Conservation (phyloP, 2,113 vertebrate species). For the Sylvietta virens region DNA sequence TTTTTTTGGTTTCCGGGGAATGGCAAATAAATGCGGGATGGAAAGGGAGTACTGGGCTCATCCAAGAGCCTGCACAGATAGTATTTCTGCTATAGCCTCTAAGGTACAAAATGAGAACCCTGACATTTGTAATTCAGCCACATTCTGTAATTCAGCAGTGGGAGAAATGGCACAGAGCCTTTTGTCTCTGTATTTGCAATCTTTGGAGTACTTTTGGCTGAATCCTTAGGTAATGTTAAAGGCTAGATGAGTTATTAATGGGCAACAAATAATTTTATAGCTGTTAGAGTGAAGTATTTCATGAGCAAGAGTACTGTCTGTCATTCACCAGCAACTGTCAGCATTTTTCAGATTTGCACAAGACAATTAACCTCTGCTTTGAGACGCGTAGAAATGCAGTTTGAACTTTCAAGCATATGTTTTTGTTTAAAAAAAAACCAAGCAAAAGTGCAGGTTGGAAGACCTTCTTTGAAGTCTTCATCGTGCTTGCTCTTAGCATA, state of each 20-base stretch:
- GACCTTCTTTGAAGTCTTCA: not conserved
- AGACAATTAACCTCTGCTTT: not conserved
- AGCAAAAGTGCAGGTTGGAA: not conserved
- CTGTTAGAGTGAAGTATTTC: not conserved
- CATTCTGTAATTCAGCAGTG: not conserved
- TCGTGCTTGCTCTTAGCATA: not conserved
- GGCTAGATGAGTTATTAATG: not conserved
- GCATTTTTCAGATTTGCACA: not conserved
- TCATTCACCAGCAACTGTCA: not conserved
- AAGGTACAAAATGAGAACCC: not conserved
- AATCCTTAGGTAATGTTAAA: not conserved
- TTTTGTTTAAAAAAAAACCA: not conserved
- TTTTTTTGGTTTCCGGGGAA: not conserved
- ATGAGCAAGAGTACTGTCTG: not conserved
- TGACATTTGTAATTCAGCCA: not conserved
- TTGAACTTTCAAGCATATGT: not conserved
- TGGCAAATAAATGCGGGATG: not conserved
- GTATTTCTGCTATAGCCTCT: not conserved
- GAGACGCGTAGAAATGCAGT: fast-evolving
- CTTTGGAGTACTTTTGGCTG: not conserved
- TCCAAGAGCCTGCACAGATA: not conserved
- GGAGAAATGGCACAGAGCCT: not conserved
- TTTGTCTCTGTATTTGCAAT: conserved; percentile 30
- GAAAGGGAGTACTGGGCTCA: not conserved
- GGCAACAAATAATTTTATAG: not conserved